Evolutionary conservation across 2,113 vertebrate genomes (phyloP).

Genomic region (Cranoglanis bouderius): DNA sequence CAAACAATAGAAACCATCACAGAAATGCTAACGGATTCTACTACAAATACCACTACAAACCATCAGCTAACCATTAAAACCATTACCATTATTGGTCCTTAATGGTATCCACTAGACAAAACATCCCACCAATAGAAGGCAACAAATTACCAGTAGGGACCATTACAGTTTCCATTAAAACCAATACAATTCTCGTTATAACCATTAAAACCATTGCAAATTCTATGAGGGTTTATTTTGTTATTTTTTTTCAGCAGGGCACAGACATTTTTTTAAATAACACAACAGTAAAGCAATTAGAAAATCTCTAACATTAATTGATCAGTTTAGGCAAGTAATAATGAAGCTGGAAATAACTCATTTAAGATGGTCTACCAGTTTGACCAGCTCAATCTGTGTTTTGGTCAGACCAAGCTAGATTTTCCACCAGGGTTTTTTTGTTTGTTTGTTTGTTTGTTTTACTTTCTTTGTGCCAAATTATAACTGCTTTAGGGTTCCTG

Average conservation of each 20-base stretch:
- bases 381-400: background rate
- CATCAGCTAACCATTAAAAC: background rate
- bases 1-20: too few relatives aligned
- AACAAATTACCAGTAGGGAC: too few relatives aligned
- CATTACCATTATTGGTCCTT: too few relatives aligned
- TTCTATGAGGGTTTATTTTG: too few relatives aligned
- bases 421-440: background rate
- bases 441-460: background rate
- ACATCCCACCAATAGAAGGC: too few relatives aligned
- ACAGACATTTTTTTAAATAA: background rate
- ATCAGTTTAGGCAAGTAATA: background rate
- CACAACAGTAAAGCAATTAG: background rate
- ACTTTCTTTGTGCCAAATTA: background rate
- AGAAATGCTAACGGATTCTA: too few relatives aligned
- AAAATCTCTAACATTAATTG: background rate
- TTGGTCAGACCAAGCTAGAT: background rate
- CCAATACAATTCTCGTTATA: too few relatives aligned
- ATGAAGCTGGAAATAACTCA: background rate
- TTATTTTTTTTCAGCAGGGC: too few relatives aligned
- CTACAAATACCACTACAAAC: too few relatives aligned
- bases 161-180: too few relatives aligned
- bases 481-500: background rate
- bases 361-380: background rate
- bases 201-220: too few relatives aligned
- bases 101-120: too few relatives aligned